Conservation (phyloP, 2,888 invertebrate species). For the Tuta absoluta region DNA sequence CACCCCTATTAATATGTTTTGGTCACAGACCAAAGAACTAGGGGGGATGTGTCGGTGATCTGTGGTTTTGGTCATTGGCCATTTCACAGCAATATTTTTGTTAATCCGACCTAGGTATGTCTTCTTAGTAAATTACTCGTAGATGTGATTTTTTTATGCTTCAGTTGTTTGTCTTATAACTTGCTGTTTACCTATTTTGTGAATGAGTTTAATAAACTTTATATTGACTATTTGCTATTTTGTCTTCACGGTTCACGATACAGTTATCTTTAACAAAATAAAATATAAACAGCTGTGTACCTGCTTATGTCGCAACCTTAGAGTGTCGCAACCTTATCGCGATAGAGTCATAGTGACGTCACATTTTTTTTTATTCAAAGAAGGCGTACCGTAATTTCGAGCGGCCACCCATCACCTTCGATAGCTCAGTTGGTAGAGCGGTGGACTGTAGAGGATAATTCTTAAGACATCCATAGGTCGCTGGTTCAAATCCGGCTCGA, state of each 20-base stretch:
- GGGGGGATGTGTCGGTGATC: not conserved
- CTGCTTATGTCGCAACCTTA: too few relatives aligned
- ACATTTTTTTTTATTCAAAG: slow-evolving; percentile 11
- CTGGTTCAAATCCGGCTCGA: slow-evolving; percentile 83
- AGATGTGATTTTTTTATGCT: too few relatives aligned
- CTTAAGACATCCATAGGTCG: slow-evolving; percentile 78
- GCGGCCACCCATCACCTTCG: slow-evolving; percentile 53
- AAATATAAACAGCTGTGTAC: not conserved
- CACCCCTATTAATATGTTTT: too few relatives aligned
- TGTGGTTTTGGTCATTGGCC: not conserved
- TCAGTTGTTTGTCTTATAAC: not conserved
- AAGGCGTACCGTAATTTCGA: slow-evolving; percentile 42
- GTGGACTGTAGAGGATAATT: slow-evolving; percentile 75
- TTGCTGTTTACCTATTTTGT: not conserved
- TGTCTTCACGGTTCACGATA: not conserved
- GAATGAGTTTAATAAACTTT: not conserved
- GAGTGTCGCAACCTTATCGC: not conserved
- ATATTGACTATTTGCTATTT: not conserved
- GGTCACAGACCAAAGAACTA: too few relatives aligned
- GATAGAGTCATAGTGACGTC: not conserved
- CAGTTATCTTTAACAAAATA: not conserved
- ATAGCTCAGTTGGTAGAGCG: slow-evolving; percentile 83
- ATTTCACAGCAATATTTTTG: not conserved
- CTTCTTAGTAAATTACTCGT: not conserved
- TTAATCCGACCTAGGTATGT: not conserved